Evolutionary conservation across 2,888 invertebrate species (phyloP), one percentile per base, ranked within the genome.

Genomic region (Tanaodytes sp.): DNA sequence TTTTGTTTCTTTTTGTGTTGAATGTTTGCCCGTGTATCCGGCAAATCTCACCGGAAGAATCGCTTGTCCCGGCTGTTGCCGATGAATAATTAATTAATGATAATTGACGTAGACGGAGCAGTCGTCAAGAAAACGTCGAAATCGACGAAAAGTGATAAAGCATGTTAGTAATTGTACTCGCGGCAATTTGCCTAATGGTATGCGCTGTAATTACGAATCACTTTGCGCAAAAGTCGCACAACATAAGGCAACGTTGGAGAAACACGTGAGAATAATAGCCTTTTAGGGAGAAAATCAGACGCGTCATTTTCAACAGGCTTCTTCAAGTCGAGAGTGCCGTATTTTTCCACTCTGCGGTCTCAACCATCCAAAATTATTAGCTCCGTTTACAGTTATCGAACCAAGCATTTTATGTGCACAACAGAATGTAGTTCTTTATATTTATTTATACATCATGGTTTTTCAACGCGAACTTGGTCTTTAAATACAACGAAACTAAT

Each of bases 251-350:
- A 48, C 54, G 46, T 55, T 40, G 18, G 36, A 63, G 48, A 27
- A 63, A 55, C 63, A 14, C 46, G 58, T 52, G 45, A 65, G 52
- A 52, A 65, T 65, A 65, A 58, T 52, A 11, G n/a, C n/a, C n/a
- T n/a, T n/a, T n/a, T n/a, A n/a, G n/a, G n/a, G n/a, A n/a, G n/a
- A n/a, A n/a, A n/a, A n/a, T n/a, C n/a, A n/a, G n/a, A n/a, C n/a
- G n/a, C n/a, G n/a, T n/a, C n/a, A n/a, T n/a, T n/a, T n/a, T n/a
- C n/a, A n/a, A n/a, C n/a, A n/a, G n/a, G n/a, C n/a, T n/a, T n/a
- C n/a, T n/a, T n/a, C n/a, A n/a, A 48, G 14, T 30, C 16, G n/a
- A 42, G 39, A 46, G 37, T 39, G 36, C 15, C 31, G 61, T 52
- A 39, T 62, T 52, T 52, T 62, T 62, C 46, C 52, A 46, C 39